Conservation (phyloP, 2,797 vertebrate genomes). For the Macropodus opercularis region DNA sequence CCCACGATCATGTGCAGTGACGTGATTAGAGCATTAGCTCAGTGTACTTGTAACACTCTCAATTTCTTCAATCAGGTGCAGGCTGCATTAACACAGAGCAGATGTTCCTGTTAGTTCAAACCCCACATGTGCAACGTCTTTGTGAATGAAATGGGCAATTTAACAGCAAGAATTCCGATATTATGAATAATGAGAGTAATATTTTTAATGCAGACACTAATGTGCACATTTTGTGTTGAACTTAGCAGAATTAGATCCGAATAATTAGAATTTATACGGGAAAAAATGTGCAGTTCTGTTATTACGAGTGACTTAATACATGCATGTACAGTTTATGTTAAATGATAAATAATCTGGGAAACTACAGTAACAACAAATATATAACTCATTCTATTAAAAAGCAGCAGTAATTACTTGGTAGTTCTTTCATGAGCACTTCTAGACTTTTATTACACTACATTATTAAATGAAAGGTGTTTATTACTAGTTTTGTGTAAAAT, state of each 20-base stretch:
- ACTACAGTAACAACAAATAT: background rate
- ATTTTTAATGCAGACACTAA: slow-evolving; percentile 21
- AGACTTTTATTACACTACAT: background rate
- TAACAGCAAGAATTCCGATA: slow-evolving; percentile 26
- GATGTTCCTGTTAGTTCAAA: slow-evolving; percentile 65
- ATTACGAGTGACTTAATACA: background rate
- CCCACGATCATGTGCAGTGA: slow-evolving; percentile 33
- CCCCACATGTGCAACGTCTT: slow-evolving; percentile 50
- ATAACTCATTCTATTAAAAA: background rate
- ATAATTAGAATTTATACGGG: slow-evolving; percentile 7
- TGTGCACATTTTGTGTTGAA: slow-evolving; percentile 1
- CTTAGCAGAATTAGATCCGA: slow-evolving; percentile 8
- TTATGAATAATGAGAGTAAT: slow-evolving; percentile 22
- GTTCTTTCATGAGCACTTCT: background rate
- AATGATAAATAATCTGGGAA: background rate
- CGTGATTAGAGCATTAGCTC: slow-evolving; percentile 54
- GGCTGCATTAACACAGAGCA: slow-evolving; percentile 63
- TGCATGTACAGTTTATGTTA: background rate
- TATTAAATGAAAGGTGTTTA: background rate
- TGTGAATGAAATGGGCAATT: slow-evolving; percentile 40
- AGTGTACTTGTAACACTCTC: slow-evolving; percentile 29
- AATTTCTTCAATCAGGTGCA: slow-evolving; percentile 55
- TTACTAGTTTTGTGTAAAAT: background rate
- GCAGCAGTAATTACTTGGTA: background rate
- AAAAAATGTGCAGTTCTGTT: background rate